Base-by-base conservation (phyloP, 2,888 invertebrate species). In the Dolichomitus sp. region DNA sequence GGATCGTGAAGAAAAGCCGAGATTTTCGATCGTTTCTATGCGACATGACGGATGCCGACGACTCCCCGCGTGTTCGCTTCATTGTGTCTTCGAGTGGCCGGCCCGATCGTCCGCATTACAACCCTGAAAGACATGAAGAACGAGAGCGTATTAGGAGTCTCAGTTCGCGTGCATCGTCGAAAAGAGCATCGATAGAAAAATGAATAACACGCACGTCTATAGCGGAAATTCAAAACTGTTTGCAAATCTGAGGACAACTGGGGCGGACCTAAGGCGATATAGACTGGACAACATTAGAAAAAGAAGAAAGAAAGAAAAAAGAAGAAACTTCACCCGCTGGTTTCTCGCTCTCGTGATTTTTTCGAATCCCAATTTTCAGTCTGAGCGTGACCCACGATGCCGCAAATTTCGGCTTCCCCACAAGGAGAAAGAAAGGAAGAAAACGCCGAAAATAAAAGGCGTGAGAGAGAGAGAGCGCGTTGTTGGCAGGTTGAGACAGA, bases 181-280 rank as follows among this genome's bases (percentile, higher is more conserved):
- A 90, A 88, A 75, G 90, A 90, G 89, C 90, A 90, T 80, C 90
- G 75, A 59, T 48, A 19, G 63, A 79, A 79, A 70, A 79, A 30
- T 61, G 72, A 84, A 68, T 61, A 40, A 52, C 45, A 74, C 61
- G 45, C 52, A 48, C 69, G 52, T 52, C 50, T 75, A 68, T 78
- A 79, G 68, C 57, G 72, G 86, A 85, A 87, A 87, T 85, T 85
- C 80, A 83, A 84, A 84, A 86, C 86, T 87, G 90, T 90, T 91
- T 90, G 89, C 90, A 89, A 91, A 91, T 91, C 90, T 88, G 84
- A 61, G 82, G 70, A 83, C 76, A 81, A 81, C 70, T 78, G 77
- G 57, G 42, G 50, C 19, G 84, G 84, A 84, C 27, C 77, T 77
- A 80, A 83, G 76, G 37, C 57, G 73, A 74, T 70, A 48, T 45